Evolutionary conservation across 2,797 vertebrate genomes (phyloP).

Genomic region (Eurystomus glaucurus): DNA sequence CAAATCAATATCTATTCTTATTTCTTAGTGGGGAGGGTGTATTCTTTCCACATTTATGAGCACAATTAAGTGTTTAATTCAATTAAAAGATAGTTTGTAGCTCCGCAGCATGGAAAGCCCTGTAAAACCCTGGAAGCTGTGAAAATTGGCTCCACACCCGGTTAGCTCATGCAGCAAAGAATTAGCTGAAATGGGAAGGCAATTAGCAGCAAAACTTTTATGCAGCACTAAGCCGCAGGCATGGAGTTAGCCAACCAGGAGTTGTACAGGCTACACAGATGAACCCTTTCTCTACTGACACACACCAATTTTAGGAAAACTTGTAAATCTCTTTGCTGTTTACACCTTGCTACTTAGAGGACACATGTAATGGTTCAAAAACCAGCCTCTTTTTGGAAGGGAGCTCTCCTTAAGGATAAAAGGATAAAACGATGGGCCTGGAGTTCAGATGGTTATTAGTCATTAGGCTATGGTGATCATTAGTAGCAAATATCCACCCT

Average conservation of each 20-base stretch:
- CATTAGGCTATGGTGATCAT: background rate
- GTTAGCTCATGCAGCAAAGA: conserved; percentile 23
- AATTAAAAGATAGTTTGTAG: conserved; percentile 1
- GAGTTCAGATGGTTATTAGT: conserved; percentile 11
- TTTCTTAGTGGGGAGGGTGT: background rate
- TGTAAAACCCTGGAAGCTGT: conserved; percentile 17
- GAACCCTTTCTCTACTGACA: background rate
- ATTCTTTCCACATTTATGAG: conserved; percentile 12
- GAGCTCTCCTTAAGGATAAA: background rate
- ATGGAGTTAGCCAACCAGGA: background rate
- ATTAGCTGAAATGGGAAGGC: conserved; percentile 27
- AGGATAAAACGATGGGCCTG: background rate
- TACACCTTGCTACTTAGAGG: background rate
- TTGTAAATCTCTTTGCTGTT: background rate
- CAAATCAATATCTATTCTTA: background rate
- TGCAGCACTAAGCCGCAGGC: conserved; percentile 41
- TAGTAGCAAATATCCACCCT: conserved; percentile 1
- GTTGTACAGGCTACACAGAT: background rate
- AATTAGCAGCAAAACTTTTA: conserved; percentile 46
- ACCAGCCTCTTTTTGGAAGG: background rate
- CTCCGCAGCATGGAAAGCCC: background rate
- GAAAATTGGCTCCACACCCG: background rate
- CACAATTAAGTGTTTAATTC: conserved; percentile 41
- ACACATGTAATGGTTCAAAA: background rate
- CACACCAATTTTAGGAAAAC: background rate